Evolutionary conservation across 2,888 invertebrate species (phyloP).

Genomic region (Epinotia nisella): DNA sequence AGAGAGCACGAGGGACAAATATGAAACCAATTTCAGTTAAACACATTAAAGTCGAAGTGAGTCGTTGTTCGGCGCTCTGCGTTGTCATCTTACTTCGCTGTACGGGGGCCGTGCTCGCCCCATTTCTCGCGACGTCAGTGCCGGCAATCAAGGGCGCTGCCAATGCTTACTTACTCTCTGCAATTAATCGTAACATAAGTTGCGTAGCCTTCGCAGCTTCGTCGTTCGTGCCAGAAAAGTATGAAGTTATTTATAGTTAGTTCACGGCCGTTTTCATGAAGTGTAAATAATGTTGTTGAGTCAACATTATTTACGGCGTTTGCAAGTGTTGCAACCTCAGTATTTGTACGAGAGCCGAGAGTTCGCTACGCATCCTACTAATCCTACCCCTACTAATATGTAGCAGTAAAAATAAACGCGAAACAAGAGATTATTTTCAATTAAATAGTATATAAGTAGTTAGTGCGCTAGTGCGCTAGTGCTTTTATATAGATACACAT

Average conservation of each 20-base stretch:
- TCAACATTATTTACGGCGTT: too few species aligned
- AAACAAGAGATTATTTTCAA: too few species aligned
- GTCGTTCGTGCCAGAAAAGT: not conserved
- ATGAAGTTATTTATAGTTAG: not conserved
- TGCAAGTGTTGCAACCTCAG: too few species aligned
- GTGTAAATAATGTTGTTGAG: not conserved
- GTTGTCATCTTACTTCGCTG: not conserved
- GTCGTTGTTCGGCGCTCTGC: not conserved
- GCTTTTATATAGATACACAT: too few species aligned
- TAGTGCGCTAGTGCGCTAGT: too few species aligned
- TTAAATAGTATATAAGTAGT: too few species aligned
- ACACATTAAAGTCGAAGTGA: not conserved
- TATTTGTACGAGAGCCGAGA: too few species aligned
- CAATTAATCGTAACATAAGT: slow-evolving; percentile 15
- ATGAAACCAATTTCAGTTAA: too few species aligned
- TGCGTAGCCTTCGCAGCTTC: not conserved
- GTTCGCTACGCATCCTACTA: too few species aligned
- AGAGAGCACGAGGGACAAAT: too few species aligned
- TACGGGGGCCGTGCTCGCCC: slow-evolving; percentile 4
- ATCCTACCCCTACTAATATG: too few species aligned
- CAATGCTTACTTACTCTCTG: slow-evolving; percentile 3
- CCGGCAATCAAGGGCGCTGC: slow-evolving; percentile 10
- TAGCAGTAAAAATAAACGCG: too few species aligned
- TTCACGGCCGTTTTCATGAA: not conserved
- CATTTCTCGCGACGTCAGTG: slow-evolving; percentile 9